A percentile compares a stretch with the other conserved stretches of the same genome.
Evolutionary conservation across 1,140 invertebrate genomes (phyloP).

Genomic region (Phenacoccus solenopsis): DNA sequence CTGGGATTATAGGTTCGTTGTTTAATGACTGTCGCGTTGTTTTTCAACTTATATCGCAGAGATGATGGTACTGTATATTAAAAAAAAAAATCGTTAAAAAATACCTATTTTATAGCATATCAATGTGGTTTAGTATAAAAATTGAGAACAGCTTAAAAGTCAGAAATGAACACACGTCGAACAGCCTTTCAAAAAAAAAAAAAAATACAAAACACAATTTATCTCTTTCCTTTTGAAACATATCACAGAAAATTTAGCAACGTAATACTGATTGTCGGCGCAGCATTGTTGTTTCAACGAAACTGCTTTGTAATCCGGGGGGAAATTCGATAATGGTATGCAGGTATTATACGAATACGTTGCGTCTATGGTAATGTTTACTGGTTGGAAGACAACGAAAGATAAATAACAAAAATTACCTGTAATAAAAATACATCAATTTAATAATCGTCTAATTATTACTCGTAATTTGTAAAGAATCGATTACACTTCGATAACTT

Average conservation of each 20-base stretch:
- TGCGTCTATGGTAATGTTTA: neutral
- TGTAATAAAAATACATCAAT: neutral
- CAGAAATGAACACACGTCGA: slow-evolving; percentile 1
- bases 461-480: neutral
- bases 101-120: too few species aligned
- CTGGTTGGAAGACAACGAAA: neutral
- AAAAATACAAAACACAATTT: neutral
- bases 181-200: neutral
- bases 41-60: too few species aligned
- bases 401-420: neutral
- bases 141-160: neutral
- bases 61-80: neutral
- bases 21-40: neutral
- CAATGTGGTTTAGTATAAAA: too few species aligned
- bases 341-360: neutral
- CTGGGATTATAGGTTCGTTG: neutral
- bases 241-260: neutral
- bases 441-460: neutral
- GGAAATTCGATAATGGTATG: too few species aligned
- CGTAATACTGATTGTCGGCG: neutral
- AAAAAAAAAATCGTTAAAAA: neutral
- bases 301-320: too few species aligned
- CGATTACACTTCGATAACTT: neutral
- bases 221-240: neutral
- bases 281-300: neutral